Conservation (phyloP, 1,140 invertebrate genomes). For the Grapholita molesta region DNA sequence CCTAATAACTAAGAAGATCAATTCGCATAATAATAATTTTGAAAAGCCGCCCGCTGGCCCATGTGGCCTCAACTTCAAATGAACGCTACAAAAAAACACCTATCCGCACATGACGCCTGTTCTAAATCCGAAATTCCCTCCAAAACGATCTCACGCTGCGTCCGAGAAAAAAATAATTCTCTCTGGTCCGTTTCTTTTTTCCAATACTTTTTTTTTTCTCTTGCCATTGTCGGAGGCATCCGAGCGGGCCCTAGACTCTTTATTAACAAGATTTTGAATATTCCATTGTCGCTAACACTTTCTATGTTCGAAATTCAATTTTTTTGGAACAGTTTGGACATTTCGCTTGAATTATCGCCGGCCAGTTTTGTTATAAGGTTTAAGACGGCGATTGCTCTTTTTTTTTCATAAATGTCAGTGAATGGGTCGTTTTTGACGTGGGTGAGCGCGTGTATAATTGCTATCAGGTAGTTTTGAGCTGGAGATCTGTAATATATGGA, state of each 20-base stretch:
- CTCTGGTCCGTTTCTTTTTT: conserved; percentile 48
- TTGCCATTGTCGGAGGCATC: conserved; percentile 46
- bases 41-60: conserved; percentile 45
- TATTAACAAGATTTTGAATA: conserved; percentile 76
- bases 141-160: conserved; percentile 68
- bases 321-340: conserved; percentile 64
- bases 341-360: conserved; percentile 75
- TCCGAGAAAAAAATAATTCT: conserved; percentile 43
- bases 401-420: conserved; percentile 65
- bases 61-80: conserved; percentile 52
- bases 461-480: conserved; percentile 65
- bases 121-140: conserved; percentile 65
- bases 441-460: conserved; percentile 74
- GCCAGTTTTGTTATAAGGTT: conserved; percentile 72
- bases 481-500: conserved; percentile 69
- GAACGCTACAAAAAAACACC: conserved; percentile 49
- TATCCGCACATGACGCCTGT: conserved; percentile 63
- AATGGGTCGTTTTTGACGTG: conserved; percentile 64
- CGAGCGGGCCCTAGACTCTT: conserved; percentile 58
- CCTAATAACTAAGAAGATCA: conserved; percentile 48
- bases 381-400: conserved; percentile 60
- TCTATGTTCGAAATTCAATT: conserved; percentile 64
- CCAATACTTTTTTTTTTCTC: conserved; percentile 49
- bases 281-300: conserved; percentile 75
- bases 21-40: conserved; percentile 55